Evolutionary conservation across 2,113 vertebrate species (phyloP).

Genomic region (Paratilapia polleni): DNA sequence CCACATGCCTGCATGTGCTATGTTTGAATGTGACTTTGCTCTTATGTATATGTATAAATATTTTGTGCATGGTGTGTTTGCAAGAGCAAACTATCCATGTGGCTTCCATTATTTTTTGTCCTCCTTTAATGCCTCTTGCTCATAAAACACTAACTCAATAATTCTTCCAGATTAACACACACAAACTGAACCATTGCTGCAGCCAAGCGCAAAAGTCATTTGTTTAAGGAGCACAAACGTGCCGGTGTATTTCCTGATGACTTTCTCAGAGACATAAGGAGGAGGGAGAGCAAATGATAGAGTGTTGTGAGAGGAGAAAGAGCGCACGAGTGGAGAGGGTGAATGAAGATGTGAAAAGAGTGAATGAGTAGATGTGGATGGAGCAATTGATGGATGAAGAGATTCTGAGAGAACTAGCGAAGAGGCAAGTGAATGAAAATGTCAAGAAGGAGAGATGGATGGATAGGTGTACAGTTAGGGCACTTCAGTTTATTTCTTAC

Average conservation of each 20-base stretch:
- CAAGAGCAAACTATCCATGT: constrained; percentile 27
- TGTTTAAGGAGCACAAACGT: constrained; percentile 57
- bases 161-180: constrained; percentile 34
- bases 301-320: constrained; percentile 1
- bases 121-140: constrained; percentile 23
- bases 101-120: constrained; percentile 31
- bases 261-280: constrained; percentile 65
- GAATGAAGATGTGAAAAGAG: constrained; percentile 45
- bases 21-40: background rate
- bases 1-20: background rate
- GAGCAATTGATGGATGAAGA: constrained; percentile 33
- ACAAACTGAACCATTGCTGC: constrained; percentile 1
- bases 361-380: background rate
- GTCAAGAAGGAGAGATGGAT: constrained; percentile 23
- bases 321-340: constrained; percentile 2
- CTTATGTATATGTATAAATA: background rate
- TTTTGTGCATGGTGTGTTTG: background rate
- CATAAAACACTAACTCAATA: constrained; percentile 51
- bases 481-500: background rate
- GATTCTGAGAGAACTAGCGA: constrained; percentile 17
- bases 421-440: constrained; percentile 43
- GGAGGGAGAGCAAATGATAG: constrained; percentile 27
- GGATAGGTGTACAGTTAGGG: constrained; percentile 2
- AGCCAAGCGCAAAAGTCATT: constrained; percentile 47
- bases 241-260: constrained; percentile 53